Conservation (phyloP, 1,140 invertebrate genomes). For the Phocides pigmalion region DNA sequence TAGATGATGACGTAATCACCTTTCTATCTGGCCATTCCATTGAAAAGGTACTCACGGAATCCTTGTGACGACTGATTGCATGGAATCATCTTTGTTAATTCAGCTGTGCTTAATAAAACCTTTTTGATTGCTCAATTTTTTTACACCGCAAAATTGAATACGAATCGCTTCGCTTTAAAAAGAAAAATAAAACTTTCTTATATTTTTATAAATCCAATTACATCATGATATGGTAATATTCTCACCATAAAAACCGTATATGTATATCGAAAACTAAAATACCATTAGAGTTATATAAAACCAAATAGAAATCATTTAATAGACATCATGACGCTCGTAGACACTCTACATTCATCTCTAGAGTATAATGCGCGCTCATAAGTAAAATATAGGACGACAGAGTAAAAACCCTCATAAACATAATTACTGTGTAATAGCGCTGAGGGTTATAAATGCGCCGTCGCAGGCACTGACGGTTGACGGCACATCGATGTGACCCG, state of each 20-base stretch:
- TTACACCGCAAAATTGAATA: no score
- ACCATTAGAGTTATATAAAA: no score
- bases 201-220: no score
- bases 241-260: no score
- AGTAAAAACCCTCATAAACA: constrained; percentile 60
- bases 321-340: background rate
- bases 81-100: constrained; percentile 19
- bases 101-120: background rate
- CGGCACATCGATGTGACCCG: constrained; percentile 47
- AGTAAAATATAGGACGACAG: constrained; percentile 44
- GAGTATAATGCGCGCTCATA: constrained; percentile 11
- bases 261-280: no score
- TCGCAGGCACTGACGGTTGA: constrained; percentile 38
- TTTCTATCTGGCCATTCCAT: constrained; percentile 32
- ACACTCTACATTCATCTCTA: background rate
- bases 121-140: background rate
- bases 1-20: constrained; percentile 39
- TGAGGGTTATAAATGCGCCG: constrained; percentile 61
- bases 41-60: constrained; percentile 27
- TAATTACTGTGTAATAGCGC: constrained; percentile 67
- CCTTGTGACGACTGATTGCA: constrained; percentile 25
- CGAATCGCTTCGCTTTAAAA: no score
- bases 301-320: background rate
- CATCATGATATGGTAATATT: no score
- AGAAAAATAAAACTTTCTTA: no score